phyloP scores from a whole-genome alignment of 92 coral and sea anemone genomes.

The Epizoanthus illoricatus region DNA sequence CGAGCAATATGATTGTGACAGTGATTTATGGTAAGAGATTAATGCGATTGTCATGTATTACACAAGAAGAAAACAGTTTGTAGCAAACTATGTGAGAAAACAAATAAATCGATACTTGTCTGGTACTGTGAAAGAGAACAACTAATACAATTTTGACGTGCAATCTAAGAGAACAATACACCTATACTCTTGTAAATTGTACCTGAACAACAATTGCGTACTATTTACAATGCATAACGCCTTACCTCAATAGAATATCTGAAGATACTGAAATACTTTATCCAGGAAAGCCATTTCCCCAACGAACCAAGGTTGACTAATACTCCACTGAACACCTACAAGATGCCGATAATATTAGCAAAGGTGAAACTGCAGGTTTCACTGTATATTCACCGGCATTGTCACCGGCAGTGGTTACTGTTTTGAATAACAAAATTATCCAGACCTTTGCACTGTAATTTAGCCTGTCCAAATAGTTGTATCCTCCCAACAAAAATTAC shows the following conservation, averaged over 20 bases:
- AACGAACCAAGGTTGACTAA: conserved; percentile 82
- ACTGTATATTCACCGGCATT: too few relatives aligned
- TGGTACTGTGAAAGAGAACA: background rate
- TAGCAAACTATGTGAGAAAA: too few relatives aligned
- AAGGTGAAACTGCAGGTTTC: background rate
- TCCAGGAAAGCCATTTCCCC: conserved; percentile 91
- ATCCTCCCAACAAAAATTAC: too few relatives aligned
- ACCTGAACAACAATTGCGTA: background rate
- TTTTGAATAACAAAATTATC: too few relatives aligned
- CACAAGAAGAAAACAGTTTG: background rate
- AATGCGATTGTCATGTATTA: background rate
- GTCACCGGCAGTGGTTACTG: too few relatives aligned
- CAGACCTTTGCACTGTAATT: too few relatives aligned
- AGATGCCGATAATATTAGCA: background rate
- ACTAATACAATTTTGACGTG: background rate
- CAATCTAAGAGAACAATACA: background rate
- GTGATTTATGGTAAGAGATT: too few relatives aligned
- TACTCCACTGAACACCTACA: conserved; percentile 91
- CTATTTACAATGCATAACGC: background rate
- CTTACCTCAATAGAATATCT: conserved; percentile 87
- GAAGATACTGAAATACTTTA: conserved; percentile 88
- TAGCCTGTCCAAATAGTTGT: too few relatives aligned
- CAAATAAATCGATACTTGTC: background rate
- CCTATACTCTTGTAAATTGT: too few relatives aligned
- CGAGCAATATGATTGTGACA: too few relatives aligned